Base-by-base conservation (phyloP, 2,113 vertebrate species). In the Sinocyclocheilus grahami region DNA sequence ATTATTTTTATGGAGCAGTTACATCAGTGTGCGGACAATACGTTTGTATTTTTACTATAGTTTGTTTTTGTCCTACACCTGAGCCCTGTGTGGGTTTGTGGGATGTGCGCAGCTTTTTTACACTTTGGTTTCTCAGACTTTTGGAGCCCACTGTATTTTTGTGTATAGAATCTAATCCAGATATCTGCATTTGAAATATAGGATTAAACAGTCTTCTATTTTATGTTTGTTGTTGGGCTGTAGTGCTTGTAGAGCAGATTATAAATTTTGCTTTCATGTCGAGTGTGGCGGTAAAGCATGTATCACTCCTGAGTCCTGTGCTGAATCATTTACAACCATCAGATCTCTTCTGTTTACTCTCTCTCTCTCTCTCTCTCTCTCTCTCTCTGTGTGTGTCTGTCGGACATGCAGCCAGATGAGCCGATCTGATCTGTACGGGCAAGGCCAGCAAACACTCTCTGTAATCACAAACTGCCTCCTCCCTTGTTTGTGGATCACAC, bases 381-480 rank as follows among this genome's bases (percentile, higher is more conserved):
- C 27, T 27, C 27, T 27, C 27, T 27, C 27, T 83, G 24, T 78
- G 60, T 85, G 48, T 78, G 84, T 86, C 22, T 75, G 79, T 74
- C 24, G 30, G 63, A 78, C 51, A 42, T 48, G 39, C 77, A 81
- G 81, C 63, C 84, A 86, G 85, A 86, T 58, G 82, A 85, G 27
- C 72, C 58, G 87, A 88, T 88, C 55, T 69, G 84, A 60, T 87
- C 76, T 82, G 65, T 63, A 77, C n/a, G 48, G 39, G 48, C 87
- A 85, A 74, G 78, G 85, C 87, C 85, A 69, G 89, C 74, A 88
- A 88, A 85, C 87, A 69, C 82, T 90, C 82, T 85, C 48, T 88
- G 87, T 88, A 90, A 90, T 90, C 87, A 82, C 87, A 86, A 71
- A 81, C 87, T 85, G 87, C 63, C 85, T 83, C 78, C 85, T 85